phyloP scores from a whole-genome alignment of 1,140 invertebrate genomes.

The Dreissena polymorpha region DNA sequence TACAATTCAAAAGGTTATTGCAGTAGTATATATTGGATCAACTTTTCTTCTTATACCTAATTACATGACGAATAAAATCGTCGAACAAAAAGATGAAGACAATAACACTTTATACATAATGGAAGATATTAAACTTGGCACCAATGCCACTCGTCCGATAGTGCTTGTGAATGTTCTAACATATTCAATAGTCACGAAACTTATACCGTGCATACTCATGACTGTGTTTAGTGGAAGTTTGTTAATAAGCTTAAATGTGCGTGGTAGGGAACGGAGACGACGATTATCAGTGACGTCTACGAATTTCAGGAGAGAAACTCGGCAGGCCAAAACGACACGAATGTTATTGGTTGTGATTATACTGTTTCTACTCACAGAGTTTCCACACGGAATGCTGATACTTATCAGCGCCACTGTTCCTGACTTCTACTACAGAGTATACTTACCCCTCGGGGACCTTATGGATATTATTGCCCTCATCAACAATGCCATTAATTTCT shows the following conservation, averaged over 20 bases:
- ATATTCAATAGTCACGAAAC: constrained; percentile 76
- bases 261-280: constrained; percentile 74
- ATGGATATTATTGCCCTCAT: constrained; percentile 95
- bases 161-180: constrained; percentile 72
- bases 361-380: constrained; percentile 92
- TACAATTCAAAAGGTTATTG: constrained; percentile 86
- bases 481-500: constrained; percentile 95
- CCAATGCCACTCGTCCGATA: constrained; percentile 63
- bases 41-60: constrained; percentile 89
- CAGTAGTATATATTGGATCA: constrained; percentile 86
- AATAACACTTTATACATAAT: constrained; percentile 71
- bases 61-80: constrained; percentile 82
- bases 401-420: constrained; percentile 69
- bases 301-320: constrained; percentile 83
- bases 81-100: constrained; percentile 17
- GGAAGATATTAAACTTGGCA: constrained; percentile 77
- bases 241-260: constrained; percentile 78
- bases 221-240: constrained; percentile 80
- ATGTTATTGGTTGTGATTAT: constrained; percentile 79
- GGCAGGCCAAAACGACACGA: constrained; percentile 84
- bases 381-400: constrained; percentile 84
- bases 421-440: constrained; percentile 76
- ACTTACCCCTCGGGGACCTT: constrained; percentile 87
- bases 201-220: constrained; percentile 80
- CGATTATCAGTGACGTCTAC: constrained; percentile 65